Conservation (phyloP, 2,888 invertebrate species). For the Phaonia tiefii region DNA sequence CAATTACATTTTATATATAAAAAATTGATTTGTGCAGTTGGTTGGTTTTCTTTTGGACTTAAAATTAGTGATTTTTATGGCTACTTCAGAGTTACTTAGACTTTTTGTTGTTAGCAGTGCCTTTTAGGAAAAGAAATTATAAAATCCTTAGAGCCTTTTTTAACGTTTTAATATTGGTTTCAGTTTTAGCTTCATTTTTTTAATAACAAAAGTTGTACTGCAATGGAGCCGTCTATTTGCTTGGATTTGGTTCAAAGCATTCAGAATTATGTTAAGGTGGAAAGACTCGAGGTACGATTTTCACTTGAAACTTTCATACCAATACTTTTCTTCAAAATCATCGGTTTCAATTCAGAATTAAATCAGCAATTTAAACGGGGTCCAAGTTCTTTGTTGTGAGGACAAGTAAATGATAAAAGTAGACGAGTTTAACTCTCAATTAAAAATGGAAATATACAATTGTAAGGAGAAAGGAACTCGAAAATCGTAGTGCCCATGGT, state of each 20-base stretch:
- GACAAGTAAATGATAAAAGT: no score
- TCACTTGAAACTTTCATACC: no score
- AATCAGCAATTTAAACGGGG: no score
- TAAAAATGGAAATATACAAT: no score
- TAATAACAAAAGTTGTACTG: constrained; percentile 5
- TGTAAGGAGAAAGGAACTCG: no score
- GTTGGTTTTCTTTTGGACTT: constrained; percentile 14
- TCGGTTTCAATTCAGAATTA: no score
- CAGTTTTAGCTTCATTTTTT: background rate
- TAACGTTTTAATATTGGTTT: constrained; percentile 44
- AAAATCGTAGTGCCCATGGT: no score
- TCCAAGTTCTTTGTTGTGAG: no score
- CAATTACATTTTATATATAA: constrained; percentile 38
- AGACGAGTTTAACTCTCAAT: no score
- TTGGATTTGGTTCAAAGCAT: background rate
- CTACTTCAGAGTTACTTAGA: constrained; percentile 42
- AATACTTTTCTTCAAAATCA: no score
- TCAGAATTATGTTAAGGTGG: constrained; percentile 18
- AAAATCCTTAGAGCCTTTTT: constrained; percentile 33
- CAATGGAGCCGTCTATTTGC: constrained; percentile 43
- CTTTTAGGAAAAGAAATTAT: constrained; percentile 38
- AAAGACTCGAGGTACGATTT: background rate
- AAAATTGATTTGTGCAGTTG: constrained; percentile 47
- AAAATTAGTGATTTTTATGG: constrained; percentile 40
- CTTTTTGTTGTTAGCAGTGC: constrained; percentile 20